phyloP scores from a whole-genome alignment of 1,140 invertebrate genomes.

The Ericerus pela region DNA sequence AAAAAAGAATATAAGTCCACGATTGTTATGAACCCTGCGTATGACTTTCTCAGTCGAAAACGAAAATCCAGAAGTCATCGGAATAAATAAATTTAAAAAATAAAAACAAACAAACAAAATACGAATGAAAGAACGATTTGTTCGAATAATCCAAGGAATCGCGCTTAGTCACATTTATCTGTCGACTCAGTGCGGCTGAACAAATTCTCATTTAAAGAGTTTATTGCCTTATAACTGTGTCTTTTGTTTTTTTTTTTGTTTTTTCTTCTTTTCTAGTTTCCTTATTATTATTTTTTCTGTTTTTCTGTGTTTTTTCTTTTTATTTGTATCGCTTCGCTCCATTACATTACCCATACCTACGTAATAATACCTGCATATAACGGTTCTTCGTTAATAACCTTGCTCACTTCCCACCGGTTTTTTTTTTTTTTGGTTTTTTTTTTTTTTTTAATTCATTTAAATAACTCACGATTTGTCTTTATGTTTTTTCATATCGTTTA shows the following conservation, averaged over 20 bases:
- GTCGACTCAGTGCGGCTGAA: not conserved
- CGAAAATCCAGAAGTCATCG: too few species aligned
- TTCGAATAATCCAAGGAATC: not conserved
- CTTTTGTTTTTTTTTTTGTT: slow-evolving; percentile 4
- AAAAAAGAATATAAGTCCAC: too few species aligned
- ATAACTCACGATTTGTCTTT: not conserved
- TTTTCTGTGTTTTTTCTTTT: slow-evolving; percentile 4
- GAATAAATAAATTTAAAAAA: too few species aligned
- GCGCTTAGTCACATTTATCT: not conserved
- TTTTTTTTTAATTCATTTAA: not conserved
- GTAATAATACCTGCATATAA: slow-evolving; percentile 10
- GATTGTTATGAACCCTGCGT: too few species aligned
- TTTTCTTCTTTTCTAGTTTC: not conserved
- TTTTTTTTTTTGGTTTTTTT: too few species aligned
- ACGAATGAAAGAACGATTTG: not conserved
- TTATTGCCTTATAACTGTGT: slow-evolving; percentile 11
- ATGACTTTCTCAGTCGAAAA: too few species aligned
- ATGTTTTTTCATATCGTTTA: not conserved
- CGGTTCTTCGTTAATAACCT: slow-evolving; percentile 10
- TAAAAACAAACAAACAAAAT: too few species aligned
- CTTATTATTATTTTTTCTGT: not conserved
- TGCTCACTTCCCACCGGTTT: slow-evolving; percentile 6
- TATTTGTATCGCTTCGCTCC: slow-evolving; percentile 8
- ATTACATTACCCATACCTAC: slow-evolving; percentile 5
- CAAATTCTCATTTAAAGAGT: slow-evolving; percentile 1